Percentiles rank a stretch among this genome's conserved stretches.
Evolutionary conservation across 2,888 invertebrate genomes (phyloP).

Genomic region (Conchocele bisecta): DNA sequence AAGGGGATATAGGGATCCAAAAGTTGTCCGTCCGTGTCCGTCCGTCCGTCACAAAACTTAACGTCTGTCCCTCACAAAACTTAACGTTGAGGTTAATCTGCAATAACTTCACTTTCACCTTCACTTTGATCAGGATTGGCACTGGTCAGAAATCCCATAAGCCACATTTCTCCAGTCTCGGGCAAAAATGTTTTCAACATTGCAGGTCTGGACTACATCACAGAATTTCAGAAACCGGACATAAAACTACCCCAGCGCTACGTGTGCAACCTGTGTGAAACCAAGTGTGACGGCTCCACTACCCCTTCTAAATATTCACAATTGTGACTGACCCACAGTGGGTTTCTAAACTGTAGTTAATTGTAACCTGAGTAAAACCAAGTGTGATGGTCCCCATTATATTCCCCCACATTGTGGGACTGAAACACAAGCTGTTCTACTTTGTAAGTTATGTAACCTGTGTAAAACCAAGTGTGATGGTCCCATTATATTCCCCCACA

Average conservation of each 20-base stretch:
- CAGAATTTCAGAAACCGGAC: slow-evolving; percentile 64
- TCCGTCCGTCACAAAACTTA: too few relatives aligned
- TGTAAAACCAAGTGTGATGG: slow-evolving; percentile 74
- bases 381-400: slow-evolving; percentile 66
- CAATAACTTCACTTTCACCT: too few relatives aligned
- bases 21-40: too few relatives aligned
- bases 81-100: too few relatives aligned
- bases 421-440: slow-evolving; percentile 65
- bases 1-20: too few relatives aligned
- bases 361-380: slow-evolving; percentile 74
- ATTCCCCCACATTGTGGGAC: slow-evolving; percentile 61
- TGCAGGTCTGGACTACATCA: slow-evolving; percentile 64
- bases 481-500: slow-evolving; percentile 57
- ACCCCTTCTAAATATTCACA: too few relatives aligned
- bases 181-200: slow-evolving; percentile 3
- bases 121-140: too few relatives aligned
- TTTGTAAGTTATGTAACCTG: slow-evolving; percentile 64
- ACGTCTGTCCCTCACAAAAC: too few relatives aligned
- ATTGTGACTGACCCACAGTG: too few relatives aligned
- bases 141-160: too few relatives aligned
- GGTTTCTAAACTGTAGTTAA: too few relatives aligned
- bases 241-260: slow-evolving; percentile 44
- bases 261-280: slow-evolving; percentile 74
- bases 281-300: slow-evolving; percentile 70
- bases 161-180: too few relatives aligned